Evolutionary conservation across 2,797 vertebrate species (phyloP).

Genomic region (Poecilia gillii): DNA sequence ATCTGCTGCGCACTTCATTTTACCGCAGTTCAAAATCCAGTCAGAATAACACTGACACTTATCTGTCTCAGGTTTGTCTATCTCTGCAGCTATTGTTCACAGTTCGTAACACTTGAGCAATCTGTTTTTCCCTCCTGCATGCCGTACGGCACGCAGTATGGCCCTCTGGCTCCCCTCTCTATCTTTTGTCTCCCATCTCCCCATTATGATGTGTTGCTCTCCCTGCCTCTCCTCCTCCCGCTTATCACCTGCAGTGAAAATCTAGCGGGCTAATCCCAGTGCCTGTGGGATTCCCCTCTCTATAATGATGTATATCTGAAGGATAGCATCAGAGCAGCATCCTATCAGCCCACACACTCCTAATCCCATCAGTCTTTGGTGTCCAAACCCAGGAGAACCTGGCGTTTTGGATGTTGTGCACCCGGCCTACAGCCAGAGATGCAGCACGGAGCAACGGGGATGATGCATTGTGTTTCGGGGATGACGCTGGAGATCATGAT

Average conservation of each 20-base stretch:
- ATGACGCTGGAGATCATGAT: slow-evolving; percentile 62
- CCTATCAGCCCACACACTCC: slow-evolving; percentile 74
- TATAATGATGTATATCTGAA: slow-evolving; percentile 78
- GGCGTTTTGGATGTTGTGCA: slow-evolving; percentile 55
- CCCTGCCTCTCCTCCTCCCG: slow-evolving; percentile 54
- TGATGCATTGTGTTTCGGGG: slow-evolving; percentile 54
- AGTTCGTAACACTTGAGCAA: slow-evolving; percentile 55
- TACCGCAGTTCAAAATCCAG: slow-evolving; percentile 38
- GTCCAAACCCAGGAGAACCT: slow-evolving; percentile 63
- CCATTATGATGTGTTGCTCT: slow-evolving; percentile 72
- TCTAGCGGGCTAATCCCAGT: slow-evolving; percentile 73
- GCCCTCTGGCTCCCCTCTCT: slow-evolving; percentile 59
- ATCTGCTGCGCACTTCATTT: slow-evolving; percentile 28
- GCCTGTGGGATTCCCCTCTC: slow-evolving; percentile 72
- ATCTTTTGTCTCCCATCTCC: slow-evolving; percentile 68
- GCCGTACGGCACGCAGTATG: slow-evolving; percentile 47
- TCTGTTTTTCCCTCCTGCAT: slow-evolving; percentile 37
- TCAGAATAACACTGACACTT: slow-evolving; percentile 30
- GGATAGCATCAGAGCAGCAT: slow-evolving; percentile 75
- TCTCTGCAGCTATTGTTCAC: slow-evolving; percentile 67
- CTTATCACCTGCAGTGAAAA: slow-evolving; percentile 79
- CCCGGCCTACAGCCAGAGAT: slow-evolving; percentile 44
- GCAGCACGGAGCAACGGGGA: slow-evolving; percentile 49
- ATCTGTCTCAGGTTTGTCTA: slow-evolving; percentile 62
- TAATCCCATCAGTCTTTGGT: slow-evolving; percentile 78